Conservation (phyloP, 1,140 invertebrate species). For the Nasonia vitripennis region DNA sequence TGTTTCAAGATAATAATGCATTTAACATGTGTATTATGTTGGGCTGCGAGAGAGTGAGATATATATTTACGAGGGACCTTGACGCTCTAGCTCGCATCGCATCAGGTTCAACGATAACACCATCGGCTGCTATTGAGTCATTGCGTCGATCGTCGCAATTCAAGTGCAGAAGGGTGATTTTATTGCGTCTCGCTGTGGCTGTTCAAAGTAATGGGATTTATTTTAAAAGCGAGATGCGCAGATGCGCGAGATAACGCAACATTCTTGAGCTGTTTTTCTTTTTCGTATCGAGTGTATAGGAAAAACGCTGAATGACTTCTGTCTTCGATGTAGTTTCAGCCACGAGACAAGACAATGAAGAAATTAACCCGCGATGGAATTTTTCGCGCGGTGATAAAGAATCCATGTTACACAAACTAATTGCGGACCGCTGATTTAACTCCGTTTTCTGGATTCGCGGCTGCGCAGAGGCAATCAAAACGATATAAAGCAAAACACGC, state of each 20-base stretch:
- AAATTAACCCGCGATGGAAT: not conserved
- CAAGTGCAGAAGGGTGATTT: not conserved
- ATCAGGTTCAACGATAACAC: not conserved
- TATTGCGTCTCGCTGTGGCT: not conserved
- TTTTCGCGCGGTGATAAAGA: not conserved
- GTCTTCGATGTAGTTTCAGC: not conserved
- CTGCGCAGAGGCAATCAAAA: slow-evolving; percentile 8
- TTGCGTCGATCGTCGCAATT: not conserved
- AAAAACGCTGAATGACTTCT: not conserved
- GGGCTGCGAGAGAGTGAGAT: not conserved
- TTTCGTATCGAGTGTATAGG: no score
- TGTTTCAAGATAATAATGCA: slow-evolving; percentile 46
- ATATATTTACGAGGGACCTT: not conserved
- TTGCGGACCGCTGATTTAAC: not conserved
- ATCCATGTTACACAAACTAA: not conserved
- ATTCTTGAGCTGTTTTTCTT: not conserved
- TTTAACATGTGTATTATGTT: slow-evolving; percentile 26
- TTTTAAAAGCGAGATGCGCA: not conserved
- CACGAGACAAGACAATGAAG: slow-evolving; percentile 25
- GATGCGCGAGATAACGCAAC: not conserved
- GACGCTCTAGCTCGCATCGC: not conserved
- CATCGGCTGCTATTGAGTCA: slow-evolving; percentile 5
- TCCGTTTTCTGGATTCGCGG: not conserved
- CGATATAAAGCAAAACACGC: slow-evolving; percentile 1
- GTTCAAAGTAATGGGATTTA: not conserved